Base-by-base conservation (phyloP, 2,888 invertebrate genomes). In the Aleiodes testaceus region DNA sequence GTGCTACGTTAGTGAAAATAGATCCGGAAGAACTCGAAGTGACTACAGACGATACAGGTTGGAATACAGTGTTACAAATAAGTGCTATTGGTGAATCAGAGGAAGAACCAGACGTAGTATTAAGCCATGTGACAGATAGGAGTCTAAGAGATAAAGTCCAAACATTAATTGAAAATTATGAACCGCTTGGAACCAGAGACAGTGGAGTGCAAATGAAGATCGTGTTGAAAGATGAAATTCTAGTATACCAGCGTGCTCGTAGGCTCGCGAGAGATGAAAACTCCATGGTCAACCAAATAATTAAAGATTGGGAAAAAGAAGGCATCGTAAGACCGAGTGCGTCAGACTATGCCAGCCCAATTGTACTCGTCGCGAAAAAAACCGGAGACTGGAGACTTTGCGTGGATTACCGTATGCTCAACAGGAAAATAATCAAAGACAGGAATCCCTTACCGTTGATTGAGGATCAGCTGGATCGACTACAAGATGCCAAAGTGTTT, bases 381-480 rank as follows among this genome's bases (percentile, higher is more conserved):
- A n/a, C n/a, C n/a, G n/a, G n/a, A n/a, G n/a, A n/a, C n/a, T n/a
- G n/a, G n/a, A n/a, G n/a, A n/a, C 12, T 79, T 81, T 88, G 87
- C 72, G 78, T 88, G 0, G 87, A 88, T 70, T 88, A 84, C 72
- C 70, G 88, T 7, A 73, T 75, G 22, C 55, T 87, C 1, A 88
- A 88, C 75, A 69, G 73, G 12, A 80, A 82, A 72, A 81, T 85
- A 0, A 72, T 78, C 3, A 78, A 78, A 72, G 73, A 75, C 30
- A 68, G 75, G 9, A 77, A 69, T 71, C 76, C 75, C 7, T 67
- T 75, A 53, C 75, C 78, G 2, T 52, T 76, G 5, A 74, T 79
- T 9, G 76, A 84, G 9, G 84, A 84, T 47, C 79, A 79, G 59
- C 36, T 86, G 3, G 79, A 83, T 4, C 22, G 22, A 22, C 22